Percentiles rank a stretch among this genome's conserved stretches.
Conservation (phyloP, 2,113 vertebrate genomes). For the Neodontobutis hainanensis region DNA sequence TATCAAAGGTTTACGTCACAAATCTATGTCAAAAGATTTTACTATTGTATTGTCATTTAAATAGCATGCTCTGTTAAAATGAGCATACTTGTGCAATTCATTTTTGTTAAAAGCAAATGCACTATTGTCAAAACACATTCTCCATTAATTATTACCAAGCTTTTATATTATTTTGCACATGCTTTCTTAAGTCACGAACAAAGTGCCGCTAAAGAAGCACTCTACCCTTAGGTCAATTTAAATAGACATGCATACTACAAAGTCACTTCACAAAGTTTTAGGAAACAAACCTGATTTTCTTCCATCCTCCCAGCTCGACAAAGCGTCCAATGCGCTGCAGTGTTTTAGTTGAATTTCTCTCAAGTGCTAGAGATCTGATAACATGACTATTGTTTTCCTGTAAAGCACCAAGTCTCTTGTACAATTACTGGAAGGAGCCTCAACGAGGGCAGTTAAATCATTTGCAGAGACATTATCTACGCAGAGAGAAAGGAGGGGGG, state of each 20-base stretch:
- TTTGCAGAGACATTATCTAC: constrained; percentile 76
- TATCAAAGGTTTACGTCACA: neutral
- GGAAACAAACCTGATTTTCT: constrained; percentile 53
- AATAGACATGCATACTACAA: constrained; percentile 68
- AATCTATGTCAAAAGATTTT: constrained; percentile 4
- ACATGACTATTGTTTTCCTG: constrained; percentile 75
- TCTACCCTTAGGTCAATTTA: constrained; percentile 74
- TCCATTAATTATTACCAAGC: constrained; percentile 82
- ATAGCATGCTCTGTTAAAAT: constrained; percentile 56
- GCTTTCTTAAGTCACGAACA: too few relatives aligned
- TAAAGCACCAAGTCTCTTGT: constrained; percentile 71
- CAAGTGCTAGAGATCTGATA: constrained; percentile 56
- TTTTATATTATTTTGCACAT: constrained; percentile 44
- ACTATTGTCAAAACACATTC: constrained; percentile 78
- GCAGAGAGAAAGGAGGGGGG: constrained; percentile 49
- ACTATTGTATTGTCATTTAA: neutral
- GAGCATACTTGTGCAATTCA: constrained; percentile 59
- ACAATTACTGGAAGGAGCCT: constrained; percentile 77
- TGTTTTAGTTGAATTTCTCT: constrained; percentile 47
- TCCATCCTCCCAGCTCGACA: constrained; percentile 15
- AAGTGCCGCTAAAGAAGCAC: constrained; percentile 70
- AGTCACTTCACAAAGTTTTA: constrained; percentile 21
- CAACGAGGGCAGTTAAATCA: constrained; percentile 74
- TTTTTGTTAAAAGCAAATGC: constrained; percentile 21
- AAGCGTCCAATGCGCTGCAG: constrained; percentile 43